Base-by-base conservation (phyloP, 2,797 vertebrate genomes). In the Chaunax sp. region DNA sequence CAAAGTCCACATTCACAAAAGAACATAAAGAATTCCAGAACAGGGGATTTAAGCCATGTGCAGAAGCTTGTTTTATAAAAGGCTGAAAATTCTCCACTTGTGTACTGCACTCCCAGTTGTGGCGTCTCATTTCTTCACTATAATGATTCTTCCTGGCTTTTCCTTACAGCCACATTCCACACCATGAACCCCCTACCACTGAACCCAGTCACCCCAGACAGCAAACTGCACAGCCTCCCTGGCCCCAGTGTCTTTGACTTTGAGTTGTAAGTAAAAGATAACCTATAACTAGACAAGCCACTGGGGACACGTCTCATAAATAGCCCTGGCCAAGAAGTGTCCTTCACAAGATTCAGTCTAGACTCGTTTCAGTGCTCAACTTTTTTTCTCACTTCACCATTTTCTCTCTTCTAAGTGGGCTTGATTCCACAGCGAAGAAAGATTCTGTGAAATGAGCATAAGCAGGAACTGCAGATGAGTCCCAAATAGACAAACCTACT, bases 131-230 rank as follows among this genome's bases (percentile, higher is more conserved):
- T 81, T 82, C 83, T 87, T 80, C 80, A 59, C 80, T 76, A 67
- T 86, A 89, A 89, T 89, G 85, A 90, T 83, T 90, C 83, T 72
- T 90, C 74, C 85, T 89, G 86, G 86, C 81, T 88, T 91, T 89
- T 88, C 77, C 85, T 80, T 81, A 72, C 73, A 90, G 82, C 70
- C 82, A 81, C 86, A 88, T 88, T 88, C 89, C 85, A 10, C 82
- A 78, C 77, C 37, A 54, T 78, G 78, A 81, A 74, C 83, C 83
- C 84, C 83, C 80, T 67, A 80, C 78, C 76, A 75, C 40, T 89
- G 89, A 93, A 93, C 92, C 77, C 92, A 79, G 12, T 93, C 81
- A 93, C 92, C 90, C 89, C 84, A 81, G 65, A 84, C 85, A 51
- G 83, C 73, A 84, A 82, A 78, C 84, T 82, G 84, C 83, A 71